Base-by-base conservation (phyloP, 30 jellyfish, hydroid and myxozoan genomes). In the Clytia hemisphaerica region DNA sequence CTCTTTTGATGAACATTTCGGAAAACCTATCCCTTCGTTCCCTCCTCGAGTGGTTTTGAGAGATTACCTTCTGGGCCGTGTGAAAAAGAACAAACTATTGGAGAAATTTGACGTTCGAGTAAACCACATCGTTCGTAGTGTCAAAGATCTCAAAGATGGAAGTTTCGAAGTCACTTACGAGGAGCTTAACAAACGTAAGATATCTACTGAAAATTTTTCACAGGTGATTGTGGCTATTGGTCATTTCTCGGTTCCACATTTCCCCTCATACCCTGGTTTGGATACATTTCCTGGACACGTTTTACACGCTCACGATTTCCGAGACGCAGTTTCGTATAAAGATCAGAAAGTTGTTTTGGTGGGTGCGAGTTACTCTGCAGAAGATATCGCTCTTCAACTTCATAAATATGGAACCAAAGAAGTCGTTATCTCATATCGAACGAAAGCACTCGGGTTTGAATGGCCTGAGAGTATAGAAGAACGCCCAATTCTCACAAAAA, bases 301-400 rank as follows among this genome's bases (percentile, higher is more conserved):
- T 15, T 5, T 84, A 68, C 95, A 84, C 61, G 21, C 92, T 14
- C 95, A 84, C 47, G 95, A 84, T 36, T 76, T 84, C 50, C 54
- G 93, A 6, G 66, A 84, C 3, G 83, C 93, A 18, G 40, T 14
- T n/a, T 72, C 70, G 34, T 84, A 66, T 44, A 71, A 28, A 36
- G 77, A 58, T 1, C 54, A 66, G 51, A 61, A 58, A 33, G 40
- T 76, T 46, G 60, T 84, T 31, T 2, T 84, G 10, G 48, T 84
- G 3, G 95, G 95, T 4, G 46, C 93, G 1, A 46, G 82, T 29
- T 76, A 66, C 44, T 84, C 95, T 19, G 95, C 93, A 5, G 93
- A 84, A 34, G 95, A 84, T 44, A 47, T 84, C n/a, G 93, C 93
- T 7, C 53, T 77, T 19, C 95, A 84, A 38, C 67, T 80, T 59